These are phyloP conservation scores for Amblyopsis hoosieri DNA, from an alignment of 2,797 vertebrate species.

Conservation along the genomic window DNA sequence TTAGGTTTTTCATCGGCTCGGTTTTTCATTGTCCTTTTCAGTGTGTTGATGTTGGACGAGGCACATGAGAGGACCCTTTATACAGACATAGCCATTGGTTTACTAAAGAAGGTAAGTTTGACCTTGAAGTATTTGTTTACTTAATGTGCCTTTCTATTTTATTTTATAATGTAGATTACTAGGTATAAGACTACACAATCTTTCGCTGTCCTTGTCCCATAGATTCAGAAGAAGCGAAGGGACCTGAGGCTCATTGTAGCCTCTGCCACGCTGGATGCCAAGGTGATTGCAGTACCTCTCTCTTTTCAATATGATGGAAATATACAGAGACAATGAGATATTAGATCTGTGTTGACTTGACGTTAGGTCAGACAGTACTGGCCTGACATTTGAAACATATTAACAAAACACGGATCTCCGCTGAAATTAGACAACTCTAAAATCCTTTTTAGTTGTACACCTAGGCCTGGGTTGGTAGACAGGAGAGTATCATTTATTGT, in stretches of 20 bases:
- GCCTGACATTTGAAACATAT: conserved; percentile 41
- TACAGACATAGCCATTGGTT: conserved; percentile 95
- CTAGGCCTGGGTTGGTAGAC: not conserved
- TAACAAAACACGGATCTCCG: conserved; percentile 55
- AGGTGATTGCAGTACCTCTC: conserved; percentile 77
- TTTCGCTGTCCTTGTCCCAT: conserved; percentile 4
- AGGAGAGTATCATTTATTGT: not conserved
- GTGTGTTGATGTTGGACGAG: conserved; percentile 95
- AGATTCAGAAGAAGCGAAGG: conserved; percentile 96
- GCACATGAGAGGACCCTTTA: conserved; percentile 96
- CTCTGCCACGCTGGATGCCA: conserved; percentile 96
- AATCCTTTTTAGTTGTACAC: conserved; percentile 16
- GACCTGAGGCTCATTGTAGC: conserved; percentile 94
- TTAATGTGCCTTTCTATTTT: no score
- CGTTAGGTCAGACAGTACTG: conserved; percentile 44
- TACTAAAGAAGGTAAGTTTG: conserved; percentile 91
- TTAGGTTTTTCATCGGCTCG: conserved; percentile 7
- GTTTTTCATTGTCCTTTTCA: conserved; percentile 52
- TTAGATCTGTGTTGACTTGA: conserved; percentile 33
- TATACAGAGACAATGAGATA: conserved; percentile 7
- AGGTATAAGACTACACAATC: not conserved
- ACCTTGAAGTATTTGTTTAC: not conserved
- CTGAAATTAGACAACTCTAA: not conserved
- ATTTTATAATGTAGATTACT: not conserved
- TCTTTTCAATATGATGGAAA: no score